Evolutionary conservation across 2,797 vertebrate species (phyloP), one percentile per base, ranked within the genome.

Genomic region (Neosilurus hyrtlii): DNA sequence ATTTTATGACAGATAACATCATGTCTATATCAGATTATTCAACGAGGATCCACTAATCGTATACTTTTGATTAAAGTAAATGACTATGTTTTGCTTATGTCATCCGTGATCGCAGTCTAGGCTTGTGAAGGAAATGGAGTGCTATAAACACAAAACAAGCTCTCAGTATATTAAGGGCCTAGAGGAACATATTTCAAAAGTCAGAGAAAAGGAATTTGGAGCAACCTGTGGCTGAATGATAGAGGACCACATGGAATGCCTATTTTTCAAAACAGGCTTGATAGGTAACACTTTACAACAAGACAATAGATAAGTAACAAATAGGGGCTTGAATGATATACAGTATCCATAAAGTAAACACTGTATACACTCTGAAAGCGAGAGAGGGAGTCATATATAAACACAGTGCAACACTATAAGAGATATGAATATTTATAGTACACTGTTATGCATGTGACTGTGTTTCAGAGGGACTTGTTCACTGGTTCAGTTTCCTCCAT

Each of bases 401-500:
- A 49, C 8, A 24, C 37, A 62, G 35, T 43, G 12, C 18, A n/a
- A 75, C 18, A 61, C 0, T 20, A 22, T 35, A 37, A 35, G 16
- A 5, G 4, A 30, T 35, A 22, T 30, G 16, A 74, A 20, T 72
- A 54, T 26, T 54, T 52, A 52, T 54, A 74, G 16, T 12, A 3
- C 57, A 57, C 16, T 57, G 4, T 74, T 61, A 59, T 75, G 20
- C 1, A 61, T 43, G 51, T n/a, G 18, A 43, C 8, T 26, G 71
- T 11, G 54, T 37, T 37, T 59, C 56, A 22, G 73, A 77, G 11
- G 20, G 76, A 78, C n/a, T 51, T 79, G 66, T 35, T 20, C 37
- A 56, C 49, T 63, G 57, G 66, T 65, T 82, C 43, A 43, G 51
- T 82, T 67, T 67, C 35, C 18, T 71, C 30, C 30, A 56, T 81